These are phyloP conservation scores for Phaethon lepturus DNA, from an alignment of 2,113 vertebrate genomes.

Conservation along the genomic window DNA sequence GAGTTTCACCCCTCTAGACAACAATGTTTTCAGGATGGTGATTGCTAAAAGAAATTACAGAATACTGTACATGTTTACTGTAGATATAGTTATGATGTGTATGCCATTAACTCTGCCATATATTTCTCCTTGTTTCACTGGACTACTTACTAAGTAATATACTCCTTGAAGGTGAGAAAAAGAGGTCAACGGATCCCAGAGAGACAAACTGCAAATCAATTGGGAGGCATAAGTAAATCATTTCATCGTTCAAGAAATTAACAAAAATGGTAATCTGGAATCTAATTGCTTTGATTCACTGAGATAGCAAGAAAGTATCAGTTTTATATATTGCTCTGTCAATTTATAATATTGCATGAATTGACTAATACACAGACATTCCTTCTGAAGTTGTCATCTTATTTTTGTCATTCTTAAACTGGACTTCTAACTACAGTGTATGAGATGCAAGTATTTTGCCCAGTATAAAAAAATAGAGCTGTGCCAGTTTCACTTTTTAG, in stretches of 20 bases:
- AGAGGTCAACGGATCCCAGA: neutral
- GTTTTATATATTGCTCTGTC: neutral
- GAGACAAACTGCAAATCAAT: neutral
- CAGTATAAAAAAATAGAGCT: neutral
- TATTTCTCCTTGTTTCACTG: neutral
- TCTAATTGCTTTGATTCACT: neutral
- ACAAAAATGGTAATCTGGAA: neutral
- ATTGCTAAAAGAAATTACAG: neutral
- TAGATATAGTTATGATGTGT: neutral
- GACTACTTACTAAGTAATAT: neutral
- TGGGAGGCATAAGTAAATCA: neutral
- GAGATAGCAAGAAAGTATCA: neutral
- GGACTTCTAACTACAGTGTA: neutral
- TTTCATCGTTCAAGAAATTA: neutral
- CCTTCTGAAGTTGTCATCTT: neutral
- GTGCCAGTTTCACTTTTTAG: constrained; percentile 30
- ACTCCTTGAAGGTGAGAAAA: neutral
- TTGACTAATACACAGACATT: neutral
- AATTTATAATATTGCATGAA: neutral
- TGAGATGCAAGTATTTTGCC: neutral
- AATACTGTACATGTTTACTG: neutral
- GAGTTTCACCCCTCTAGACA: neutral
- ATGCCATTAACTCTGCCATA: neutral
- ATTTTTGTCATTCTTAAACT: neutral
- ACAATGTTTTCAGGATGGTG: neutral